Evolutionary conservation across 2,113 vertebrate genomes (phyloP), one percentile per base, ranked within the genome.

Genomic region (Perognathus longimembris): DNA sequence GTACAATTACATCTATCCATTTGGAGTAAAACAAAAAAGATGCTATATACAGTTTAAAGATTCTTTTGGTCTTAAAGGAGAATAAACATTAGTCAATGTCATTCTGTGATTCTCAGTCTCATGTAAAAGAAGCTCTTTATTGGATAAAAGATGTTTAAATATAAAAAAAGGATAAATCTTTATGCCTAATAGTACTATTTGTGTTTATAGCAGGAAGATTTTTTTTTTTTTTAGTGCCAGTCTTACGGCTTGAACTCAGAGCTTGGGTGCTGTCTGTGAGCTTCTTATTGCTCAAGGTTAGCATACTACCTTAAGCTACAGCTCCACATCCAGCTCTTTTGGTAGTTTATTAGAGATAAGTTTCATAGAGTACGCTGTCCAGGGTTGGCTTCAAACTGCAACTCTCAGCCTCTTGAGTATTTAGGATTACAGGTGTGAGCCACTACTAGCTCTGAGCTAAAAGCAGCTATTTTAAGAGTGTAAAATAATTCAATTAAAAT

Each of bases 121-220:
- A 22, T 78, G 8, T 71, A 77, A 71, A 71, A 75, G 36, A 64
- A 71, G 11, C 50, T 54, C 50, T 54, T 54, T 54, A 54, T 15
- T 54, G 17, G 50, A 54, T 54, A 17, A 54, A 2, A 18, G 50
- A 54, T 54, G 17, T 42, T 67, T 82, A 38, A 89, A 92, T 75
- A 7, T 36, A 92, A 85, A 90, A 86, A 93, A 92, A 59, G 7
- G 89, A 77, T 77, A 20, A 70, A 85, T 57, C n/a, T 30, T 38
- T 83, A 57, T 88, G 77, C 92, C 38, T 84, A 67, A 77, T 61
- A 59, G 32, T 79, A 86, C 24, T 80, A 50, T 2, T 21, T 92
- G 36, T 0, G 92, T 32, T 92, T 70, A 66, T 3, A 70, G 36
- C 45, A 42, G 74, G 26, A 89, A 40, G 34, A 76, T 73, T 36